Percentiles rank a stretch among this genome's conserved stretches.
Conservation (phyloP, 92 coral and sea anemone genomes). For the Phenganax marumi region DNA sequence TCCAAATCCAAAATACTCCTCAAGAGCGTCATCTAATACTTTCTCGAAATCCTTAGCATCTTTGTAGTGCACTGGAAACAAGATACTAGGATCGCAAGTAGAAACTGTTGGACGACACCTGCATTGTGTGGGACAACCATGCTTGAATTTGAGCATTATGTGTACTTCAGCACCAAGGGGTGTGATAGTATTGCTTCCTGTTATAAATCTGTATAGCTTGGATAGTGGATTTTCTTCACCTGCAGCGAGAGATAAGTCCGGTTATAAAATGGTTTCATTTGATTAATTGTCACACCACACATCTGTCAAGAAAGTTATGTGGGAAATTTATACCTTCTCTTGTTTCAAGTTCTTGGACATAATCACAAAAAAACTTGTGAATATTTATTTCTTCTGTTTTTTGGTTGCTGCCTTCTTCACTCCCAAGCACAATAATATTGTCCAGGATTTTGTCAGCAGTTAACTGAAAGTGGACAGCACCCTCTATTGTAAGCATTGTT, state of each 20-base stretch:
- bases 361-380: constrained; percentile 37
- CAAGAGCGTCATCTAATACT: background rate
- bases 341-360: constrained; percentile 30
- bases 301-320: constrained; percentile 17
- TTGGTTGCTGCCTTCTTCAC: constrained; percentile 31
- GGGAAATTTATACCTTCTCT: constrained; percentile 34
- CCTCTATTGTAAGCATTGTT: constrained; percentile 27
- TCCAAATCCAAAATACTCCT: constrained; percentile 10
- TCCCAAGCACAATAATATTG: constrained; percentile 13
- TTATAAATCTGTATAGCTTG: constrained; percentile 7
- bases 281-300: constrained; percentile 18
- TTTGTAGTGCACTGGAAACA: constrained; percentile 2
- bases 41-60: background rate
- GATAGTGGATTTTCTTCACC: background rate
- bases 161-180: constrained; percentile 15
- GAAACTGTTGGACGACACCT: constrained; percentile 19
- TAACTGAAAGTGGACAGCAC: constrained; percentile 28
- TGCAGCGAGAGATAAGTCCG: constrained; percentile 5
- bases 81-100: constrained; percentile 12
- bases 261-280: constrained; percentile 9
- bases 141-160: constrained; percentile 10
- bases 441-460: constrained; percentile 32
- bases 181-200: background rate
- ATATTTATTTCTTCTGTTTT: constrained; percentile 32
- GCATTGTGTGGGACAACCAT: constrained; percentile 10